These are phyloP conservation scores for Cassiopea xamachana DNA, from an alignment of 30 jellyfish, hydroid and myxozoan species.

Conservation along the genomic window DNA sequence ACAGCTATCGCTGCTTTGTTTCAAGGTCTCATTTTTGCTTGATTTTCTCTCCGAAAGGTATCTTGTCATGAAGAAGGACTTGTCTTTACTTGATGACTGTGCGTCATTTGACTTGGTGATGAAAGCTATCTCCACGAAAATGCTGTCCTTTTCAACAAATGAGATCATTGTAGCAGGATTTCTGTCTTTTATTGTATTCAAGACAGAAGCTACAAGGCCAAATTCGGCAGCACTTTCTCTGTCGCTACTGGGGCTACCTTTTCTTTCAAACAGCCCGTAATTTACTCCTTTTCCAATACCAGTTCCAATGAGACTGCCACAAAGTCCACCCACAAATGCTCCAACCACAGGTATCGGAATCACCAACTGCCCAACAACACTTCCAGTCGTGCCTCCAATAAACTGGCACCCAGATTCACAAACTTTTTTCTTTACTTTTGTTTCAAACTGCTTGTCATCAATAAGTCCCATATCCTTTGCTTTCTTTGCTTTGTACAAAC, in stretches of 20 bases:
- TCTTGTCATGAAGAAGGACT: not conserved
- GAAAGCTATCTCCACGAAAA: slow-evolving; percentile 53
- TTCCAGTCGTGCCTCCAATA: slow-evolving; percentile 99
- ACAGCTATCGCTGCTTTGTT: not conserved
- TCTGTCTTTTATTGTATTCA: slow-evolving; percentile 33
- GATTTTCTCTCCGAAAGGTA: not conserved
- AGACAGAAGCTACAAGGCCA: slow-evolving; percentile 18
- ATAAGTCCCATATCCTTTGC: slow-evolving; percentile 86
- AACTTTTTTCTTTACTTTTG: slow-evolving; percentile 86
- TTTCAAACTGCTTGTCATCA: slow-evolving; percentile 77
- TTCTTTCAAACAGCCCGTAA: slow-evolving; percentile 83
- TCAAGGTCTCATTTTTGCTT: not conserved
- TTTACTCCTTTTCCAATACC: slow-evolving; percentile 98
- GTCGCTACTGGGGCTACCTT: not conserved
- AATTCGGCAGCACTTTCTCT: not conserved
- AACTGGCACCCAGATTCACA: slow-evolving; percentile 98
- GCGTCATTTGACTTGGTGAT: slow-evolving; percentile 4
- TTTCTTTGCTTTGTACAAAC: slow-evolving; percentile 90
- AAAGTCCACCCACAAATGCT: slow-evolving; percentile 97
- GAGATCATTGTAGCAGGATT: slow-evolving; percentile 57
- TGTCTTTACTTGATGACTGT: not conserved
- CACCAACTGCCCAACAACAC: slow-evolving; percentile 94
- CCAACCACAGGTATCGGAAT: slow-evolving; percentile 98
- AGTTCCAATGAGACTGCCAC: slow-evolving; percentile 97
- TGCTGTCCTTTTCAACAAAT: slow-evolving; percentile 56